A percentile compares a stretch with the other conserved stretches of the same genome.
phyloP scores from a whole-genome alignment of 2,113 vertebrate genomes.

The Rana temporaria region DNA sequence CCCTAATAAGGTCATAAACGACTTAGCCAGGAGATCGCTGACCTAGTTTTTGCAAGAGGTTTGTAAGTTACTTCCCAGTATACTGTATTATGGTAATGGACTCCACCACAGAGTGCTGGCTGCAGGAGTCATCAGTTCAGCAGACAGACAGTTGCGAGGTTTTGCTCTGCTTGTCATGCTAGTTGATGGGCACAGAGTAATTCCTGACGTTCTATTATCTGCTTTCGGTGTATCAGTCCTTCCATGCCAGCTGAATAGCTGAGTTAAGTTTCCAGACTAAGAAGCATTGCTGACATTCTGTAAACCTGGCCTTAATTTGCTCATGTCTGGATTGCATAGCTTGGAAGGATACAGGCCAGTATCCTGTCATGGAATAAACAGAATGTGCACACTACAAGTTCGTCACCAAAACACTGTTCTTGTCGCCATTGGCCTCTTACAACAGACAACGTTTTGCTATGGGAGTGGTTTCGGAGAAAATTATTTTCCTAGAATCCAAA shows the following conservation, averaged over 20 bases:
- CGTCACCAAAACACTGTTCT: not conserved
- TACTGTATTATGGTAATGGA: not conserved
- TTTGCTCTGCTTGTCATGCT: not conserved
- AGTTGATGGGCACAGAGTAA: not conserved
- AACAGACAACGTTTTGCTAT: too few relatives aligned
- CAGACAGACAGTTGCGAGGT: not conserved
- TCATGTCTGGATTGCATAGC: conserved; percentile 16
- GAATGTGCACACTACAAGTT: not conserved
- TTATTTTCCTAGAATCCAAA: too few relatives aligned
- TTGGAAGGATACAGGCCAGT: not conserved
- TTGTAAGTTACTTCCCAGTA: conserved; percentile 31
- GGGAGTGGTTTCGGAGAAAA: too few relatives aligned
- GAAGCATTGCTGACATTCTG: conserved; percentile 9
- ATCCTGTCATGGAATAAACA: not conserved
- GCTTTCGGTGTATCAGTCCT: not conserved
- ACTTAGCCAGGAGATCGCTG: conserved; percentile 45
- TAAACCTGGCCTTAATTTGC: conserved; percentile 21
- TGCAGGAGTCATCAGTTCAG: not conserved
- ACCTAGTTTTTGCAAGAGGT: conserved; percentile 42
- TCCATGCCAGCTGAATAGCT: conserved; percentile 4
- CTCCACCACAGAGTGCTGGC: not conserved
- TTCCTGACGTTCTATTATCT: not conserved
- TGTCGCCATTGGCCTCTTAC: too few relatives aligned
- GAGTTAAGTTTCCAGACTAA: conserved; percentile 11
- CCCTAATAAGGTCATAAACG: conserved; percentile 54